phyloP scores from a whole-genome alignment of 2,888 invertebrate species.

The Pseudococcus jackbeardsleyi region DNA sequence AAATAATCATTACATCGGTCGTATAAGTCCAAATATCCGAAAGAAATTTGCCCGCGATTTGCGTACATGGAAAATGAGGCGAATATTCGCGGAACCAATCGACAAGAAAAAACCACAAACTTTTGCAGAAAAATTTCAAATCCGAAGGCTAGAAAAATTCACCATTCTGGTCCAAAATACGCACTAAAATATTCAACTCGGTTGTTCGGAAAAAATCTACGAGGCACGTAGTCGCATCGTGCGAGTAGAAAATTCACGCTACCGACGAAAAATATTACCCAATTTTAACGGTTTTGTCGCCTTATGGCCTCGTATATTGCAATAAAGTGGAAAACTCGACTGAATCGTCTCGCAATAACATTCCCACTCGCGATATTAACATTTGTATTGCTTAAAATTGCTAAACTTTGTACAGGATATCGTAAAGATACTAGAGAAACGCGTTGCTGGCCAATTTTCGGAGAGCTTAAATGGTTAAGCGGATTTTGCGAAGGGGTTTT shows the following conservation, averaged over 20 bases:
- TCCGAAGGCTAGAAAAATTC: neutral
- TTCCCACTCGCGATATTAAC: constrained; percentile 2
- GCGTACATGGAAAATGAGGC: neutral
- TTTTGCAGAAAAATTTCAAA: neutral
- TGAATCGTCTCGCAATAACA: constrained; percentile 13
- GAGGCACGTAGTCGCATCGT: neutral
- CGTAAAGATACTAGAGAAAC: constrained; percentile 15
- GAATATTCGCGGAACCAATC: neutral
- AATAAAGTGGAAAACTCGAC: neutral
- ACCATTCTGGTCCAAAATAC: neutral
- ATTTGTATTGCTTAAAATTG: constrained; percentile 8
- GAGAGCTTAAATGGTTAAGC: neutral
- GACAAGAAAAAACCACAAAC: neutral
- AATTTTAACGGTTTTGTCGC: neutral
- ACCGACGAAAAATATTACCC: neutral
- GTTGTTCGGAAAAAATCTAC: neutral
- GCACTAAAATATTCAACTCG: neutral
- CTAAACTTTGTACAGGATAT: neutral
- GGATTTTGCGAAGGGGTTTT: neutral
- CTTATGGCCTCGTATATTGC: constrained; percentile 6
- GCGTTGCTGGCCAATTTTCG: neutral
- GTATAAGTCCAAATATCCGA: no score
- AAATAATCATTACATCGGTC: neutral
- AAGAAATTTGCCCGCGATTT: no score
- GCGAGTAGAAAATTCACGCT: neutral